These are phyloP conservation scores for Callospermophilus lateralis DNA, from an alignment of 2,113 vertebrate species.

Conservation along the genomic window DNA sequence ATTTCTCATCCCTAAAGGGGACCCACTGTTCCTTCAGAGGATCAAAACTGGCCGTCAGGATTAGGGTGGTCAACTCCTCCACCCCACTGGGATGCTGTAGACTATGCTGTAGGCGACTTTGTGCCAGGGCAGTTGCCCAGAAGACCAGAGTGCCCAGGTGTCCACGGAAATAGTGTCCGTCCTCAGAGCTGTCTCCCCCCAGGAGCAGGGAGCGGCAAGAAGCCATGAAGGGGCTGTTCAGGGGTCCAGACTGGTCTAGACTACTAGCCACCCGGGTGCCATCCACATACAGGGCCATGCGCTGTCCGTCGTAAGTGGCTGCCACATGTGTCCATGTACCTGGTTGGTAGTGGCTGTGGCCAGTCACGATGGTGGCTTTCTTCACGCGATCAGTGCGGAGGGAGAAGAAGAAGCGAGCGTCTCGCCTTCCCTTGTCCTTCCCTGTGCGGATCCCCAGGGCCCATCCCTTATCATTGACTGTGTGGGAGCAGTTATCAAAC, in stretches of 20 bases:
- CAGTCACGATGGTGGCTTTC: slow-evolving; percentile 89
- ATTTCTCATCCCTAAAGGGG: slow-evolving; percentile 88
- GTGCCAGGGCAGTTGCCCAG: slow-evolving; percentile 89
- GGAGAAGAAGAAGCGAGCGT: slow-evolving; percentile 96
- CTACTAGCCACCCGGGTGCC: slow-evolving; percentile 93
- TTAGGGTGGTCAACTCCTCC: slow-evolving; percentile 66
- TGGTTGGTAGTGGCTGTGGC: slow-evolving; percentile 90
- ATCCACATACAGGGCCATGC: slow-evolving; percentile 94
- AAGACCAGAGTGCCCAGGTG: slow-evolving; percentile 90
- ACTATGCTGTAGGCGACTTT: slow-evolving; percentile 88
- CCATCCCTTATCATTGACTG: slow-evolving; percentile 95
- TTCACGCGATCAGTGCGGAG: slow-evolving; percentile 94
- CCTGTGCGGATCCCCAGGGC: slow-evolving; percentile 93
- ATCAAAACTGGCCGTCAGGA: slow-evolving; percentile 88
- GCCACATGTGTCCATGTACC: slow-evolving; percentile 94
- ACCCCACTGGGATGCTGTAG: slow-evolving; percentile 72
- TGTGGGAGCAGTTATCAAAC: slow-evolving; percentile 97
- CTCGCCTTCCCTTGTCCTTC: slow-evolving; percentile 88
- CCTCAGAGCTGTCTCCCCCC: slow-evolving; percentile 92
- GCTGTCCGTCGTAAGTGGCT: slow-evolving; percentile 91
- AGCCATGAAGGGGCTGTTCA: slow-evolving; percentile 95
- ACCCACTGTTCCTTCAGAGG: slow-evolving; percentile 89
- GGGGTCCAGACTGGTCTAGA: slow-evolving; percentile 89
- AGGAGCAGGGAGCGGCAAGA: slow-evolving; percentile 94
- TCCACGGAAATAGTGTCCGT: slow-evolving; percentile 91